Percentiles rank a stretch among this genome's conserved stretches.
phyloP scores from a whole-genome alignment of 2,888 invertebrate species.

The Abscondita cerata region DNA sequence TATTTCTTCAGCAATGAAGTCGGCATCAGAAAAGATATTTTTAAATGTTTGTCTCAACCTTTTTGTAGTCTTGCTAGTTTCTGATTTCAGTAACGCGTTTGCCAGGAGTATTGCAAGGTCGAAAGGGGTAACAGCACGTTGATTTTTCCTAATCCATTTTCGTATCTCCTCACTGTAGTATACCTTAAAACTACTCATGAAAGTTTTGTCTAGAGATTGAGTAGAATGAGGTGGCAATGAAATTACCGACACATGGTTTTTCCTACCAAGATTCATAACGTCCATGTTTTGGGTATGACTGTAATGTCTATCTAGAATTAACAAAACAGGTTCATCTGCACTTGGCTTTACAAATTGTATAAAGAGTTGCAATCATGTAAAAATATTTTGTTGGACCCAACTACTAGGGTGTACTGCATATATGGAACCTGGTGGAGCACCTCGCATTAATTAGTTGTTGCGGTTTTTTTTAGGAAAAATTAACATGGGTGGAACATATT shows the following conservation, averaged over 20 bases:
- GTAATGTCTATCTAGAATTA: neutral
- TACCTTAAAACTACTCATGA: neutral
- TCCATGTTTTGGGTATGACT: neutral
- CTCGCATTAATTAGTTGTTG: too few relatives aligned
- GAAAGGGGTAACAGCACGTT: neutral
- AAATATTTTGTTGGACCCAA: too few relatives aligned
- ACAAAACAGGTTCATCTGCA: neutral
- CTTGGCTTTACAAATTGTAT: neutral
- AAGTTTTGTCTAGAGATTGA: neutral
- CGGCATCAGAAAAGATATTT: too few relatives aligned
- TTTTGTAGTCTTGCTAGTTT: too few relatives aligned
- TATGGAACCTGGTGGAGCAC: too few relatives aligned
- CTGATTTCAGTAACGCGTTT: neutral
- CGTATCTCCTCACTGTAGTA: neutral
- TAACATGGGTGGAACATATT: too few relatives aligned
- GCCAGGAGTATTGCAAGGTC: neutral
- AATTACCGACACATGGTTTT: neutral
- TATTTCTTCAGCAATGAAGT: too few relatives aligned
- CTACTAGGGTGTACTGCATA: too few relatives aligned
- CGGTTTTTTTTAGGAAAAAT: too few relatives aligned
- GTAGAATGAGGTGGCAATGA: neutral
- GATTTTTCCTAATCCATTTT: neutral
- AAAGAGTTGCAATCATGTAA: too few relatives aligned
- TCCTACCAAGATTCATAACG: conserved; percentile 1
- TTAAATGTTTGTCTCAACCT: too few relatives aligned